Evolutionary conservation across 2,113 vertebrate species (phyloP), one percentile per base, ranked within the genome.

Genomic region (Oreochromis niloticus): DNA sequence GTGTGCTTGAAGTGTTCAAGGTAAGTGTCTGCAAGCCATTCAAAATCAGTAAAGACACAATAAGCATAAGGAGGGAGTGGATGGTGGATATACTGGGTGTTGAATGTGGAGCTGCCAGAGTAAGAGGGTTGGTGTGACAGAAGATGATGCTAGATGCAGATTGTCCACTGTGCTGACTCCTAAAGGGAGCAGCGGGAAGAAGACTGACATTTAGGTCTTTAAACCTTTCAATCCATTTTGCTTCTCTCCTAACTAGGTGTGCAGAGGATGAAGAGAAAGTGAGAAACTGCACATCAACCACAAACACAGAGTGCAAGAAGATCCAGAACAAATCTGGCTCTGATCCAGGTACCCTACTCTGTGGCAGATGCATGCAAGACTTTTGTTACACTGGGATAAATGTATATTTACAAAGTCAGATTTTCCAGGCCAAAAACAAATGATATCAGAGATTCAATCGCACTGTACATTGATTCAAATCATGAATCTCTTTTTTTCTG

Each of bases 1-100:
- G 86, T 95, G 24, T 97, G 96, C 94, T 95, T 86, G 78, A 96
- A 75, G 75, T 97, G 96, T 85, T 89, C 16, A 12, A 94, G 79
- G 96, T 96, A 90, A 91, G 95, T 90, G 4, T 22, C 2, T 48
- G 32, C 22, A 39, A 56, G 17, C 7, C 9, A 36, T 14, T 71
- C 24, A 9, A 39, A 17, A 24, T 30, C 19, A 46, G 2, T 27
- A 9, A 48, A 14, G 24, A 11, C 6, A 59, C 41, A 71, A 6
- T 3, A 57, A 22, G 68, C 46, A 30, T 30, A 46, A 48, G 41
- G 41, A 75, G 4, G 41, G 5, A 68, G 4, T 68, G 61, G 34
- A 17, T 46, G 24, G 41, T 73, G 22, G 22, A 27, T 27, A 30
- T 75, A 48, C 6, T 75, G 22, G 41, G 3, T 46, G 63, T 8